phyloP scores from a whole-genome alignment of 2,888 invertebrate genomes.

The Ophion slaviceki region DNA sequence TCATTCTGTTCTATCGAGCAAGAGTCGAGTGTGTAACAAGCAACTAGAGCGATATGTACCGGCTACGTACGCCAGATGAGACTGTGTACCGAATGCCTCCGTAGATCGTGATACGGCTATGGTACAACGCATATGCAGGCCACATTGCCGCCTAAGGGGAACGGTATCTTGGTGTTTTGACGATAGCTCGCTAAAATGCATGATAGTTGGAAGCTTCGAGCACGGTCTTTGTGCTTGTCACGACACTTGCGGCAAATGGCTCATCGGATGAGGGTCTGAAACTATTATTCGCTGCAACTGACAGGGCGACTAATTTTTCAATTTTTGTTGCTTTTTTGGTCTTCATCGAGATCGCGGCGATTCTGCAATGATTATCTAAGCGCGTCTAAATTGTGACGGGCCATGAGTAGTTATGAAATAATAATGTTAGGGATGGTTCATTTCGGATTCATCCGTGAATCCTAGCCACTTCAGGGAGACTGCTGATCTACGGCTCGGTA shows the following conservation, averaged over 20 bases:
- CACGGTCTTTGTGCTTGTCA: slow-evolving; percentile 16
- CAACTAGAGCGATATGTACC: slow-evolving; percentile 34
- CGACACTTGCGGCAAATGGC: slow-evolving; percentile 5
- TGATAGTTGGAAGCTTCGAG: slow-evolving; percentile 9
- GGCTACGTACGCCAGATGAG: slow-evolving; percentile 14
- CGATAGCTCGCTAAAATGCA: slow-evolving; percentile 34
- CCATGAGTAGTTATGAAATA: no score
- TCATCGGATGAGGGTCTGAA: not conserved
- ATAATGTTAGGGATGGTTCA: no score
- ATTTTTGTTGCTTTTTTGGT: no score
- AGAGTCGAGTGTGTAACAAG: slow-evolving; percentile 34
- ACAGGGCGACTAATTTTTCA: no score
- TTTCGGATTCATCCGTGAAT: no score
- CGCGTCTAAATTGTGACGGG: no score
- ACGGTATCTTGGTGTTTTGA: not conserved
- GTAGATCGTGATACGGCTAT: slow-evolving; percentile 10
- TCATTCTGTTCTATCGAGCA: slow-evolving; percentile 50
- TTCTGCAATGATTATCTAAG: no score
- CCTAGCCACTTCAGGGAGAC: no score
- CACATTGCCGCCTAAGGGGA: slow-evolving; percentile 2
- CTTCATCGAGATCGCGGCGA: no score
- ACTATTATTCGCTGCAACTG: not conserved
- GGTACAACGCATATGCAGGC: not conserved
- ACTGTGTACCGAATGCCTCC: slow-evolving; percentile 19
- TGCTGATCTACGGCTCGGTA: no score